Percentiles rank a stretch among this genome's conserved stretches.
Evolutionary conservation across 2,113 vertebrate species (phyloP).

Genomic region (Diadophis punctatus): DNA sequence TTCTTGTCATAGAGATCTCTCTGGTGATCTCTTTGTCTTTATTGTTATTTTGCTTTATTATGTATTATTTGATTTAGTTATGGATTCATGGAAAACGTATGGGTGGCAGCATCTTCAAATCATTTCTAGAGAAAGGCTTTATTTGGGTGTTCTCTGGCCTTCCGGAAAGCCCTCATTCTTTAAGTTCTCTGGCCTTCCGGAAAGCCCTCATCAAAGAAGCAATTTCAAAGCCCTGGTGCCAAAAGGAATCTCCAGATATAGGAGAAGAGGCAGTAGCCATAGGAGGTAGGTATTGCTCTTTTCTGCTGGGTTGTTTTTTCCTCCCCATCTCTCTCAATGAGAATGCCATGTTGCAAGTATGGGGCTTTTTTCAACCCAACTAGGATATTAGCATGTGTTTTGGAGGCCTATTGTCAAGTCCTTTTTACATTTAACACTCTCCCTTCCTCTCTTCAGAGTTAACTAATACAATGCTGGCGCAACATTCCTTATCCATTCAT

Average conservation of each 20-base stretch:
- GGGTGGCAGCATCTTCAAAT: neutral
- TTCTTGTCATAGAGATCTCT: neutral
- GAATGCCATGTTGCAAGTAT: neutral
- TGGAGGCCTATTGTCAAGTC: neutral
- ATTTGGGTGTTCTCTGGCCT: neutral
- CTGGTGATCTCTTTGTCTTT: neutral
- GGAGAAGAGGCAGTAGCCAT: neutral
- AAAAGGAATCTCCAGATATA: neutral
- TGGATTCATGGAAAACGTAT: neutral
- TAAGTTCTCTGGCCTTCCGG: neutral
- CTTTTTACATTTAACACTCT: neutral
- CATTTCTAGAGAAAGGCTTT: neutral
- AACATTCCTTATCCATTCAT: neutral
- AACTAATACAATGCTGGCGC: neutral
- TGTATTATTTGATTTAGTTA: neutral
- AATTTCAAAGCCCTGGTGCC: neutral
- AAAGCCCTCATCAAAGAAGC: neutral
- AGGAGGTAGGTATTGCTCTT: neutral
- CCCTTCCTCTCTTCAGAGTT: neutral
- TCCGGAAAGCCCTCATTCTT: neutral
- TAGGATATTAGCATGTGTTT: neutral
- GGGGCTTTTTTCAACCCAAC: neutral
- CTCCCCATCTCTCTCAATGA: neutral
- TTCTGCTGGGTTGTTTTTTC: neutral
- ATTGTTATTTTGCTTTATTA: neutral